Conservation (phyloP, 2,797 vertebrate species). For the Trachops cirrhosus region DNA sequence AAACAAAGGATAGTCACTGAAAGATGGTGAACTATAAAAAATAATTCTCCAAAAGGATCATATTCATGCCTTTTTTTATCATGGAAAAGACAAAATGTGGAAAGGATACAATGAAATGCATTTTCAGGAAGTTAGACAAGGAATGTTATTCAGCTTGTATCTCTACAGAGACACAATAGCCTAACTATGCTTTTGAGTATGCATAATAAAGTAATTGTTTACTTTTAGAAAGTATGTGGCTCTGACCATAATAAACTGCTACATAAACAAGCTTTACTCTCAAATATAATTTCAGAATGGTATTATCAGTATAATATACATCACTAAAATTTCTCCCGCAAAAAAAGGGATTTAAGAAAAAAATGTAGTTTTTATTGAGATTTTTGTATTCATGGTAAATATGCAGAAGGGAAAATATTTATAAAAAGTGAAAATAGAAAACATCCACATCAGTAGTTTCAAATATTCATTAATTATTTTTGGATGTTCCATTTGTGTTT, state of each 20-base stretch:
- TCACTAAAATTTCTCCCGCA: not conserved
- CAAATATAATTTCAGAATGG: slow-evolving; percentile 20
- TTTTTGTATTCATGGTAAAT: not conserved
- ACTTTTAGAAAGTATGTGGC: not conserved
- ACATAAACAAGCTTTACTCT: not conserved
- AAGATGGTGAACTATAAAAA: slow-evolving; percentile 46
- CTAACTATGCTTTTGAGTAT: slow-evolving; percentile 25
- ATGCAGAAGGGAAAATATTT: not conserved
- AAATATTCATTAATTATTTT: slow-evolving; percentile 20
- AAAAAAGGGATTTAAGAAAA: not conserved
- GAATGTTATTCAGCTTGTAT: slow-evolving; percentile 27
- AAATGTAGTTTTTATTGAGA: not conserved
- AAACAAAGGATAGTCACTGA: slow-evolving; percentile 23
- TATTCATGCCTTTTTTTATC: slow-evolving; percentile 31
- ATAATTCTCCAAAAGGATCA: slow-evolving; percentile 38
- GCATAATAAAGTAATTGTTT: slow-evolving; percentile 5
- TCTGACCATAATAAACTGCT: not conserved
- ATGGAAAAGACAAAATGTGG: slow-evolving; percentile 38
- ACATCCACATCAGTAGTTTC: not conserved
- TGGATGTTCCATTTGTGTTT: not conserved
- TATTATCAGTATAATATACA: not conserved
- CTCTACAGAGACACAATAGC: not conserved
- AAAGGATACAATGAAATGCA: slow-evolving; percentile 26
- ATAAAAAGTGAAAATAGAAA: slow-evolving; percentile 1
- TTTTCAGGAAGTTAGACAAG: not conserved